Conservation (phyloP, 2,113 vertebrate species). For the Paralichthys olivaceus region DNA sequence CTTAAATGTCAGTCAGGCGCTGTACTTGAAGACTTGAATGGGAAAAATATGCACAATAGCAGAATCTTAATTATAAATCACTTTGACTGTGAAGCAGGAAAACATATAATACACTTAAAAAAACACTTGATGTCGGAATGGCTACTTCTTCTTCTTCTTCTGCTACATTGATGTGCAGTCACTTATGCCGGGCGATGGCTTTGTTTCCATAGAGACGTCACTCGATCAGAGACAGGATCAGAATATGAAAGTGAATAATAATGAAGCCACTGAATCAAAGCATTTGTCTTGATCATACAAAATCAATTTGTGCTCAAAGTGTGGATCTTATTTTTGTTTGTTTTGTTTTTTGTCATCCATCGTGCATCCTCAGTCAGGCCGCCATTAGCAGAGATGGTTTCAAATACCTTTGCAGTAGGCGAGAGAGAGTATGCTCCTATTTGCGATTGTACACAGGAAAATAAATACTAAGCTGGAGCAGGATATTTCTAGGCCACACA, state of each 20-base stretch:
- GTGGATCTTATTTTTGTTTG: background rate
- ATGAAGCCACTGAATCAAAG: slow-evolving; percentile 36
- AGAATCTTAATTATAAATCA: no score
- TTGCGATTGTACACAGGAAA: slow-evolving; percentile 64
- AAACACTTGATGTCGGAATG: background rate
- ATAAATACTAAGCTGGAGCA: slow-evolving; percentile 52
- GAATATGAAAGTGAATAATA: slow-evolving; percentile 41
- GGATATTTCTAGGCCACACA: slow-evolving; percentile 63
- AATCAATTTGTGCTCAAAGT: slow-evolving; percentile 35
- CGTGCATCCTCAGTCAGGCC: slow-evolving; percentile 39
- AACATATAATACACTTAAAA: background rate
- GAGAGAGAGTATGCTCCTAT: slow-evolving; percentile 40
- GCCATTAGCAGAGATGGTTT: slow-evolving; percentile 45
- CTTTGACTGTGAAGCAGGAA: background rate
- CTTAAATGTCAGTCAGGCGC: background rate
- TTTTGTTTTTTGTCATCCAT: slow-evolving; percentile 22
- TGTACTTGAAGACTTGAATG: no score
- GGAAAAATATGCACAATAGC: no score
- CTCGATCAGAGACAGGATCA: slow-evolving; percentile 16
- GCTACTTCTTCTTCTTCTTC: slow-evolving; percentile 26
- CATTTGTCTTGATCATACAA: slow-evolving; percentile 40
- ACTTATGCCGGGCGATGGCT: slow-evolving; percentile 20
- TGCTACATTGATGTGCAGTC: no score
- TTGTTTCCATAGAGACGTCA: slow-evolving; percentile 68
- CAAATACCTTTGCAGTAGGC: slow-evolving; percentile 45